Percentiles rank a stretch among this genome's conserved stretches.
Conservation (phyloP, 2,113 vertebrate species). For the Nothobranchius furzeri region DNA sequence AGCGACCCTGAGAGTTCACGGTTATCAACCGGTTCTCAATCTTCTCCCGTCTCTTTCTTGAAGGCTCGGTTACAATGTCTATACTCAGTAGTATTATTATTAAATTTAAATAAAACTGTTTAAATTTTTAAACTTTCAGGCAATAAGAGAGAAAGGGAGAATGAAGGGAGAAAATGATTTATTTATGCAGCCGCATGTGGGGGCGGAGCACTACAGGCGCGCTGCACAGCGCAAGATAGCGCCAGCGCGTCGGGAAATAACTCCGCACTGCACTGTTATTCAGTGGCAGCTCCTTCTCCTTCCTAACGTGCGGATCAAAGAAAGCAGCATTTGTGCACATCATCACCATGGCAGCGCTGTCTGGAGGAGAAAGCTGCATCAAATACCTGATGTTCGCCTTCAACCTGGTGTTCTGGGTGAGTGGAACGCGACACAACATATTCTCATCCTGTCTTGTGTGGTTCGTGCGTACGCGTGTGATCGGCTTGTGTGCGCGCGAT, state of each 20-base stretch:
- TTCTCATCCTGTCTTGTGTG: not conserved
- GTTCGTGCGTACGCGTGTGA: not conserved
- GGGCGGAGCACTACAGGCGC: conserved; percentile 67
- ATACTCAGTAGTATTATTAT: too few species aligned
- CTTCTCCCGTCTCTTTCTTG: too few species aligned
- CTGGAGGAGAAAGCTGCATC: conserved; percentile 91
- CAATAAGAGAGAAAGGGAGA: not conserved
- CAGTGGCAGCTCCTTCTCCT: conserved; percentile 14
- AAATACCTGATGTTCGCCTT: conserved; percentile 94
- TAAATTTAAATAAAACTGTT: too few species aligned
- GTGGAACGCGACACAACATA: conserved; percentile 44
- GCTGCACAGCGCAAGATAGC: conserved; percentile 44
- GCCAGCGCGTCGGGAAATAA: conserved; percentile 56
- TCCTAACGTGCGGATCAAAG: not conserved
- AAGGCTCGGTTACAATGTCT: too few species aligned
- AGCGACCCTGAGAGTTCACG: too few species aligned
- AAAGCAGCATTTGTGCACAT: conserved; percentile 11
- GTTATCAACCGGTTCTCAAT: too few species aligned
- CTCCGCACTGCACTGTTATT: conserved; percentile 45
- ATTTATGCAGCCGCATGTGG: conserved; percentile 34
- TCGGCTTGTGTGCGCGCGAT: conserved; percentile 13
- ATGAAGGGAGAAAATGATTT: not conserved
- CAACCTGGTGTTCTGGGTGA: conserved; percentile 96
- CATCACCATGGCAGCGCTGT: conserved; percentile 80
- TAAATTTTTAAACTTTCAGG: not conserved